Evolutionary conservation across 2,113 vertebrate genomes (phyloP), one percentile per base, ranked within the genome.

Genomic region (Apus apus): DNA sequence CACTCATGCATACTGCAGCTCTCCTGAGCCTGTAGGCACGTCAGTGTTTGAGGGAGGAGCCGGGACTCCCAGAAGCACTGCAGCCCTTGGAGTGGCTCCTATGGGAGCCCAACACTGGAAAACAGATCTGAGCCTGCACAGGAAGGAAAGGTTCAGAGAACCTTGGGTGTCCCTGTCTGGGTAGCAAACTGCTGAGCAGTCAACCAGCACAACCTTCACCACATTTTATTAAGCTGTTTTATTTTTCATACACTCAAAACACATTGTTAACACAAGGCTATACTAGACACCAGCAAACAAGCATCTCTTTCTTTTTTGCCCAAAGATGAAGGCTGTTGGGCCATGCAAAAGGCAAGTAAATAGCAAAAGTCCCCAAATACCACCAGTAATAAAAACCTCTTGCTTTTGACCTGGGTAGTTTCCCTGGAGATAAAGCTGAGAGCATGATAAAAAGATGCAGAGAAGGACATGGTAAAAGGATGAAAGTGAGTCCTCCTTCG

Each of bases 151-250:
- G 14, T 14, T 73, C 40, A 66, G 29, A 83, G n/a, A 18, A 50
- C 38, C 36, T 29, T n/a, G 38, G 10, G 13, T 12, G 2, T 23
- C 54, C 11, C 0, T 25, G 14, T 20, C 66, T 58, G 66, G 51
- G 13, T 51, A 50, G 58, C 27, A 74, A 54, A 15, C 17, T 34
- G 40, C 36, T 34, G 32, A 86, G 16, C 7, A 11, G 17, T 38
- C 60, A 18, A 1, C 27, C 11, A 18, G 32, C 8, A 11, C 8
- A 61, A 65, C 40, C 25, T 87, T 36, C 8, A 2, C 15, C 0
- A 0, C 5, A 1, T 51, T 79, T 79, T 21, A 10, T 86, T 77
- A 30, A 3, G 0, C 80, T 75, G 23, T 34, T 57, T 85, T 43
- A 30, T 78, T 68, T 65, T 60, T 62, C 43, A 51, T 32, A 58